Evolutionary conservation across 2,888 invertebrate species (phyloP).

Genomic region (Stenodema calcarata): DNA sequence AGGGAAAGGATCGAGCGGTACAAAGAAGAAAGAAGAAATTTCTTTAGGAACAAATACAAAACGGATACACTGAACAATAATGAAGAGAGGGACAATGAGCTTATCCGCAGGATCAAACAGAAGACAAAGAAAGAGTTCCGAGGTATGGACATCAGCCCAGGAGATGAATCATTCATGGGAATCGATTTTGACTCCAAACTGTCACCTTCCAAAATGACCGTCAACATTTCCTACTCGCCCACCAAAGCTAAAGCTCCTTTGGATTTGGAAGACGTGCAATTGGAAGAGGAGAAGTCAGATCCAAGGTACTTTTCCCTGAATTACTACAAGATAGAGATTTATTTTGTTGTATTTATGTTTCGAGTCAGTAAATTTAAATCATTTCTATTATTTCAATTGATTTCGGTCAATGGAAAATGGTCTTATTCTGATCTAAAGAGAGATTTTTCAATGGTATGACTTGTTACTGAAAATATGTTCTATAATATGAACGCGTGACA

Average conservation of each 20-base stretch:
- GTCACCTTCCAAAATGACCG: constrained; percentile 56
- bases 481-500: no score
- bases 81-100: constrained; percentile 65
- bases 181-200: constrained; percentile 37
- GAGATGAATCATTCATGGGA: constrained; percentile 47
- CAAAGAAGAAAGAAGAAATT: constrained; percentile 86
- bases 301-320: not conserved
- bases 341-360: no score
- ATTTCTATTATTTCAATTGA: no score
- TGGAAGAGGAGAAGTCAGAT: not conserved
- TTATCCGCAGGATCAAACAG: constrained; percentile 69
- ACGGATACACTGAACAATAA: constrained; percentile 64
- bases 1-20: constrained; percentile 64
- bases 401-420: no score
- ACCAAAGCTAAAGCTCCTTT: constrained; percentile 53
- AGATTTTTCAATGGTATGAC: no score
- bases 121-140: constrained; percentile 58
- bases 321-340: no score
- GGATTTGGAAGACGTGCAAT: constrained; percentile 9
- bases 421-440: no score
- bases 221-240: constrained; percentile 57
- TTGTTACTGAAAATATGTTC: no score
- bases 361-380: no score
- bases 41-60: constrained; percentile 84
- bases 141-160: constrained; percentile 17